A percentile compares a stretch with the other conserved stretches of the same genome.
Evolutionary conservation across 2,797 vertebrate species (phyloP).

Genomic region (Taeniopygia guttata): DNA sequence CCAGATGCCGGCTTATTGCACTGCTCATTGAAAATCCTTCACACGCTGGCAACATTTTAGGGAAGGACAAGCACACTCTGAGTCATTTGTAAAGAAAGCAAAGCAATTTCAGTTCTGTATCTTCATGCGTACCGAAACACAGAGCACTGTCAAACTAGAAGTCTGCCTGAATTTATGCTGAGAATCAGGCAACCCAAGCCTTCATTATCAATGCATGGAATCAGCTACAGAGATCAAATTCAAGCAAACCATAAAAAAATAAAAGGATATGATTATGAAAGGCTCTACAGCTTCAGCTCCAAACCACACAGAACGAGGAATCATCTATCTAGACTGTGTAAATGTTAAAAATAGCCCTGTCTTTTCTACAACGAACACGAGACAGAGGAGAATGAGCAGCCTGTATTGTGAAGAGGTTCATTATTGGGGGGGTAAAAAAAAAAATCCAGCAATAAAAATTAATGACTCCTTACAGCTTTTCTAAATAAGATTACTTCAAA

Average conservation of each 20-base stretch:
- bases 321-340: constrained; percentile 72
- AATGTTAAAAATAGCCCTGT: constrained; percentile 81
- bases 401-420: constrained; percentile 59
- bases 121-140: constrained; percentile 70
- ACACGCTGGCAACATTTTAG: constrained; percentile 82
- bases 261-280: constrained; percentile 73
- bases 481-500: constrained; percentile 40
- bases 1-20: constrained; percentile 78
- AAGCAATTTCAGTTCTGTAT: constrained; percentile 80
- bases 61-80: constrained; percentile 79
- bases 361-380: constrained; percentile 74
- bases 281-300: constrained; percentile 73
- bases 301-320: constrained; percentile 73
- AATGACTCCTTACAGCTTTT: constrained; percentile 50
- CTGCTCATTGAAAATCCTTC: constrained; percentile 84
- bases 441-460: constrained; percentile 58
- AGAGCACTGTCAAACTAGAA: constrained; percentile 75
- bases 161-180: constrained; percentile 78
- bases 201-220: constrained; percentile 82
- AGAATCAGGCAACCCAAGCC: constrained; percentile 78
- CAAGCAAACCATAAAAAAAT: constrained; percentile 66
- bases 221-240: constrained; percentile 80
- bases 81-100: constrained; percentile 84
- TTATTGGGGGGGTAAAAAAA: too few species aligned
- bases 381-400: constrained; percentile 70